A percentile compares a stretch with the other conserved stretches of the same genome.
Evolutionary conservation across 2,888 invertebrate species (phyloP).

Genomic region (Beris morrisii): DNA sequence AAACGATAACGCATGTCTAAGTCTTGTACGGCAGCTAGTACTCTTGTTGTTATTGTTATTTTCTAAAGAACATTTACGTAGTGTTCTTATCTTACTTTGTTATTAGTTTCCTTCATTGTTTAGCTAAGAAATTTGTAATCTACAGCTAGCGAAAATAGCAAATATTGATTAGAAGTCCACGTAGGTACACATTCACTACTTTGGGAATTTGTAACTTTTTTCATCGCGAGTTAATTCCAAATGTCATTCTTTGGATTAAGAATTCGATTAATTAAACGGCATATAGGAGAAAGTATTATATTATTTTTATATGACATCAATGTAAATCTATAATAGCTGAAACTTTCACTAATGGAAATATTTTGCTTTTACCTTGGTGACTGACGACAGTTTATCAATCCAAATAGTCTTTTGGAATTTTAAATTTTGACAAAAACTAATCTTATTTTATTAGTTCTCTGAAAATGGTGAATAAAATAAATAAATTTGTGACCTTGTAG

Average conservation of each 20-base stretch:
- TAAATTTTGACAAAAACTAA: slow-evolving; percentile 19
- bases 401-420: slow-evolving; percentile 25
- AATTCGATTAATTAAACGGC: slow-evolving; percentile 6
- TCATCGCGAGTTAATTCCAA: slow-evolving; percentile 9
- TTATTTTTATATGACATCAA: slow-evolving; percentile 25
- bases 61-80: slow-evolving; percentile 22
- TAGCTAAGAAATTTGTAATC: neutral
- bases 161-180: neutral
- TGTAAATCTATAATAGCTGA: slow-evolving; percentile 8
- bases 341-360: slow-evolving; percentile 28
- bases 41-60: slow-evolving; percentile 5
- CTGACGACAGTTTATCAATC: slow-evolving; percentile 17
- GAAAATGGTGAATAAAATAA: slow-evolving; percentile 15
- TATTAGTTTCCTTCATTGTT: slow-evolving; percentile 19
- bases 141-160: neutral
- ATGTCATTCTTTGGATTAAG: slow-evolving; percentile 18
- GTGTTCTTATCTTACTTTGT: slow-evolving; percentile 18
- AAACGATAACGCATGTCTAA: slow-evolving; percentile 19
- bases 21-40: slow-evolving; percentile 4
- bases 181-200: neutral
- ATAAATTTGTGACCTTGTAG: slow-evolving; percentile 21
- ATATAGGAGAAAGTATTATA: slow-evolving; percentile 16
- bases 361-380: slow-evolving; percentile 28
- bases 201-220: neutral
- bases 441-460: slow-evolving; percentile 6